Evolutionary conservation across 2,888 invertebrate genomes (phyloP), one percentile per base, ranked within the genome.

Genomic region (Sinotaia quadrata): DNA sequence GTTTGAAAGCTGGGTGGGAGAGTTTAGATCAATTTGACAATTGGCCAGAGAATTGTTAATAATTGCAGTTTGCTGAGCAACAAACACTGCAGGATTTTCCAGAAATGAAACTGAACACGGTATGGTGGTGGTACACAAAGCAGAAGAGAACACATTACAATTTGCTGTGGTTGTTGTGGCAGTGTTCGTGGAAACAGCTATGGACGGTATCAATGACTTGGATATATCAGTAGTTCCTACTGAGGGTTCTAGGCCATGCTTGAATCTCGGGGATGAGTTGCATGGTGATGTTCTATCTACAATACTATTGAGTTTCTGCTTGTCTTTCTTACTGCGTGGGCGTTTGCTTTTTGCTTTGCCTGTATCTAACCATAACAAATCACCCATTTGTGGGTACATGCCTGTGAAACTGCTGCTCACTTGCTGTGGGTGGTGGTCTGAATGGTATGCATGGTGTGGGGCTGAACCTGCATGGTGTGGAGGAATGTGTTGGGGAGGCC

Each of bases 31-130:
- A 36, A 71, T 49, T 31, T 74, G 57, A 27, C 74, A 74, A 31
- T 67, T 71, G 31, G 74, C 71, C 44, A 74, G 62, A 1, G 80
- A 82, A 66, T 74, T 81, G 73, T 84, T 83, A 18, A 96, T 88
- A 76, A 96, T 88, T 36, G 94, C 94, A 0, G 96, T 95, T 87
- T 96, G 96, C 81, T 96, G 95, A 5, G 95, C 95, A 78, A 96
- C 89, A 88, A 95, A 96, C 2, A 95, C 96, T 82, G 93, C 94
- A 0, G 96, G 95, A 88, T 96, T 95, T 78, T 96, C 96, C 91
- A 96, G 92, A 85, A 95, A 96, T 37, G 95, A 95, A 24, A 81
- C 78, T 37, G 81, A 65, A 41, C 65, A 65, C 2, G 65, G 56
- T 21, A 65, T 31, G 70, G 69, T 57, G 24, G 66, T 52, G 15